Evolutionary conservation across 2,888 invertebrate genomes (phyloP).

Genomic region (Hylaea fasciaria): DNA sequence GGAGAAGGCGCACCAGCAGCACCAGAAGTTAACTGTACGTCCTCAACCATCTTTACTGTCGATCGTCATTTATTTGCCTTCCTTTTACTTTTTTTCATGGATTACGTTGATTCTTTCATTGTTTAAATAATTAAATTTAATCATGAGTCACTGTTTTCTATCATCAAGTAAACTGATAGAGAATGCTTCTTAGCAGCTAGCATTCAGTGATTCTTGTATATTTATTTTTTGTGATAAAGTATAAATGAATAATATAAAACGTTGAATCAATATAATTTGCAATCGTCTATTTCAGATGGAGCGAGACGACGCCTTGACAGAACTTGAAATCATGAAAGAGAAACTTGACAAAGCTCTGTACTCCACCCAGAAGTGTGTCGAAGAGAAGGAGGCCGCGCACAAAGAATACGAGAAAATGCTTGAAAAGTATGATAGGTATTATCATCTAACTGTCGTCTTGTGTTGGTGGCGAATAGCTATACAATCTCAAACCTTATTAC

Average conservation of each 20-base stretch:
- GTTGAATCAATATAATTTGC: not conserved
- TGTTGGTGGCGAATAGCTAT: slow-evolving; percentile 65
- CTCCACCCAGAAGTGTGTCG: slow-evolving; percentile 92
- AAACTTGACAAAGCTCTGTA: slow-evolving; percentile 95
- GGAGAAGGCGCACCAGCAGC: slow-evolving; percentile 93
- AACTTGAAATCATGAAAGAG: slow-evolving; percentile 94
- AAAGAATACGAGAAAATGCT: slow-evolving; percentile 96
- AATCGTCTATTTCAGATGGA: slow-evolving; percentile 86
- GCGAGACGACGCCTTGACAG: slow-evolving; percentile 93
- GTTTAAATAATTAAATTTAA: no score
- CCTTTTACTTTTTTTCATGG: no score
- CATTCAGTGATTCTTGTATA: no score
- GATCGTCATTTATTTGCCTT: no score
- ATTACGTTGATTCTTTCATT: no score
- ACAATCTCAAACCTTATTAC: slow-evolving; percentile 36
- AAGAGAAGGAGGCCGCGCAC: slow-evolving; percentile 94
- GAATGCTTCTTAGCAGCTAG: no score
- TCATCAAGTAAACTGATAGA: no score
- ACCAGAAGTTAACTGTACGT: slow-evolving; percentile 92
- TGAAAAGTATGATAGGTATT: slow-evolving; percentile 95
- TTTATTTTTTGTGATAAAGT: no score
- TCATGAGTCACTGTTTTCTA: no score
- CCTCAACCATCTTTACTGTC: no score
- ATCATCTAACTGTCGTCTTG: slow-evolving; percentile 73
- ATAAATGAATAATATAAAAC: no score